Evolutionary conservation across 2,888 invertebrate genomes (phyloP), one percentile per base, ranked within the genome.

Genomic region (Cataglyphis livida): DNA sequence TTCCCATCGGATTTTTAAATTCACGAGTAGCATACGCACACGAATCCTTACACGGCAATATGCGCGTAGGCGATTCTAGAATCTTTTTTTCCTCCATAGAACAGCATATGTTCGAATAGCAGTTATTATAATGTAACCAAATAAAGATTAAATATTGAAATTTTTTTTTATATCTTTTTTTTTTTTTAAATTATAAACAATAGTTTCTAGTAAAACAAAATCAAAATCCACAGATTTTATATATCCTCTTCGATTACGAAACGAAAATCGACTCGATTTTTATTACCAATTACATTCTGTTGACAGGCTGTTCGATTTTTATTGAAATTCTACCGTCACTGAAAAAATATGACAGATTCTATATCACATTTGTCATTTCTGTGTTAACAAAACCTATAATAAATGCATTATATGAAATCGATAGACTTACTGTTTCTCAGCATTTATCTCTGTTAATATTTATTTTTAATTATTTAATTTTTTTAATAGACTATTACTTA

Each of bases 1-100:
- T 81, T 62, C 81, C 62, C 48, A 61, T 35, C 73, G 44, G 41
- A 25, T 73, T 79, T 79, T 79, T 79, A 79, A 76, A 79, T 44
- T 21, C 44, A 15, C 10, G 73, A 61, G 48, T 48, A 32, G n/a
- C 41, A 32, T n/a, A 21, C 32, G 28, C n/a, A 38, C 28, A 35
- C 41, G 25, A 57, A 38, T 2, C 32, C 21, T 44, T 18, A 12
- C 48, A 61, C 28, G 61, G 25, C 6, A 51, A 7, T 35, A 18
- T 12, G 41, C 12, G 44, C 35, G 48, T 62, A 44, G 73, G 25
- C 28, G 41, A 68, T 66, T 66, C 28, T n/a, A 9, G 9, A 54
- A 28, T n/a, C 41, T 41, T 57, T 18, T 28, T 57, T 32, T 57
- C 18, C 21, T 18, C 6, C 25, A 7, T 10, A 28, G n/a, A 65